phyloP scores from a whole-genome alignment of 2,797 vertebrate species.

The Siniperca scherzeri region DNA sequence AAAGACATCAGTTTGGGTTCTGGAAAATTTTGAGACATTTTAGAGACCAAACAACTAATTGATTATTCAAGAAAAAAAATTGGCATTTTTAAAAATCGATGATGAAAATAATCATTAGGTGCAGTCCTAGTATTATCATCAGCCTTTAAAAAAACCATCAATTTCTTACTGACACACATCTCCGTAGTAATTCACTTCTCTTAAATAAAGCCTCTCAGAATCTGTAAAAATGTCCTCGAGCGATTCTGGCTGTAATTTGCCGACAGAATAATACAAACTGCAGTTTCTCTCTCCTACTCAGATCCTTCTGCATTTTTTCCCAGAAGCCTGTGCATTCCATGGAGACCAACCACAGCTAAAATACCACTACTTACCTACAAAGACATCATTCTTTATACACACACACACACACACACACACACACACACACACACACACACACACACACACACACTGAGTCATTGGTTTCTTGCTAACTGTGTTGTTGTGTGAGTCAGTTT shows the following conservation, averaged over 20 bases:
- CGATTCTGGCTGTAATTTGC: neutral
- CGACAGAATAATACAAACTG: conserved; percentile 3
- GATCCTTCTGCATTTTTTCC: conserved; percentile 46
- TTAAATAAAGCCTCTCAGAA: neutral
- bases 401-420: conserved; percentile 10
- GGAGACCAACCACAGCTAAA: conserved; percentile 62
- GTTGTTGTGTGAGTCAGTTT: conserved; percentile 29
- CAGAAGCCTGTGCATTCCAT: conserved; percentile 61
- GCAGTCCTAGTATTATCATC: too few relatives aligned
- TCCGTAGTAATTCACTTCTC: neutral
- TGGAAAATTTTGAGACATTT: neutral
- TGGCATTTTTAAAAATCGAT: too few relatives aligned
- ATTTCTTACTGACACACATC: neutral
- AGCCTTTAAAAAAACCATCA: neutral
- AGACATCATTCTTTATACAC: conserved; percentile 60
- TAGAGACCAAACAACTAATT: neutral
- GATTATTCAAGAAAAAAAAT: too few relatives aligned
- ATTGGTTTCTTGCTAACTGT: conserved; percentile 18
- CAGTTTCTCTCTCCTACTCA: conserved; percentile 8
- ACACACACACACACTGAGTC: neutral
- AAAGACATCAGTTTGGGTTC: neutral
- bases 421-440: conserved; percentile 7
- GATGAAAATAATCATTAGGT: too few relatives aligned
- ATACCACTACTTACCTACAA: conserved; percentile 70
- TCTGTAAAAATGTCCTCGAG: neutral